Evolutionary conservation across 2,888 invertebrate genomes (phyloP).

Genomic region (Alentia gelatinosa): DNA sequence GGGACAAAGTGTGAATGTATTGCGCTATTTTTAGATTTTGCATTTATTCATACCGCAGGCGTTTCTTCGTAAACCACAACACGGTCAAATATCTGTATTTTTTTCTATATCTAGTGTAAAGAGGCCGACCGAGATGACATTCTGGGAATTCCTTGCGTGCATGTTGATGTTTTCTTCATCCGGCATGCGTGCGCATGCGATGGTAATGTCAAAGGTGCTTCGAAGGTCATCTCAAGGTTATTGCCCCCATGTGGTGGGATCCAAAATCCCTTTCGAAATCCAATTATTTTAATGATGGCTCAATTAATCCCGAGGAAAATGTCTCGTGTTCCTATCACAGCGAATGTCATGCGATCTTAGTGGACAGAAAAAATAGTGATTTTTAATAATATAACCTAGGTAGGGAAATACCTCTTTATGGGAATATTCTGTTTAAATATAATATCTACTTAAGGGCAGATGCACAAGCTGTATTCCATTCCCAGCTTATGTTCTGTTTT

Average conservation of each 20-base stretch:
- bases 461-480: too few relatives aligned
- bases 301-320: constrained; percentile 1
- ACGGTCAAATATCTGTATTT: neutral
- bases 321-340: too few relatives aligned
- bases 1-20: neutral
- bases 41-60: neutral
- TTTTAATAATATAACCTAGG: too few relatives aligned
- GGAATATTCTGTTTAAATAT: too few relatives aligned
- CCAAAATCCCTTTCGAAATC: neutral
- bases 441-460: too few relatives aligned
- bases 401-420: too few relatives aligned
- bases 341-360: too few relatives aligned
- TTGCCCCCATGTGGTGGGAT: neutral
- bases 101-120: neutral
- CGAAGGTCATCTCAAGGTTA: neutral
- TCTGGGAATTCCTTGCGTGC: neutral
- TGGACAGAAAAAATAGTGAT: too few relatives aligned
- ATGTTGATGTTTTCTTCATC: neutral
- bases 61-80: neutral
- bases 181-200: neutral
- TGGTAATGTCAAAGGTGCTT: neutral
- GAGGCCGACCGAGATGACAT: neutral
- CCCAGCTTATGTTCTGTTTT: too few relatives aligned
- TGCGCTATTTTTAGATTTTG: neutral
- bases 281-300: constrained; percentile 37